Percentiles rank a stretch among this genome's conserved stretches.
These are phyloP conservation scores for Alfaro cultratus DNA, from an alignment of 2,797 vertebrate species.

Conservation along the genomic window DNA sequence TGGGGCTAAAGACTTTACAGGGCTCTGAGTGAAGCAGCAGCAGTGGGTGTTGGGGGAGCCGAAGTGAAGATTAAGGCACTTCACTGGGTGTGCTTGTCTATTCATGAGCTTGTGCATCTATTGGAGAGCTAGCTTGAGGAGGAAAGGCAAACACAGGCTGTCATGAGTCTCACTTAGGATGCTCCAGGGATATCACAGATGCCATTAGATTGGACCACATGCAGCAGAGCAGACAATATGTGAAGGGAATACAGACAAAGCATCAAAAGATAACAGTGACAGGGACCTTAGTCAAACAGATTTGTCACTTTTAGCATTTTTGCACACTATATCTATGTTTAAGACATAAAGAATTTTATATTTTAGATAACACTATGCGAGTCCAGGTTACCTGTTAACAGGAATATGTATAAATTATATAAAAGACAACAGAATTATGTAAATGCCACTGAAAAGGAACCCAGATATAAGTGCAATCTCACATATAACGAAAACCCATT, in stretches of 20 bases:
- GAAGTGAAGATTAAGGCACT: slow-evolving; percentile 50
- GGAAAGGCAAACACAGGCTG: slow-evolving; percentile 46
- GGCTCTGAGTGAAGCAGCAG: slow-evolving; percentile 51
- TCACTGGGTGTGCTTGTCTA: slow-evolving; percentile 22
- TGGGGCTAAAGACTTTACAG: slow-evolving; percentile 63
- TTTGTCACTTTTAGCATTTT: slow-evolving; percentile 38
- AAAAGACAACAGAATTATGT: neutral
- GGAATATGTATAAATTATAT: neutral
- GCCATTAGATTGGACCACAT: slow-evolving; percentile 49
- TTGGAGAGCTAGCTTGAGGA: slow-evolving; percentile 24
- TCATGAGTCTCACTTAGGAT: slow-evolving; percentile 53
- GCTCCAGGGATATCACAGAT: slow-evolving; percentile 61
- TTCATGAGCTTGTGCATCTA: slow-evolving; percentile 14
- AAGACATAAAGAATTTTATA: slow-evolving; percentile 14
- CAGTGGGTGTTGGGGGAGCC: slow-evolving; percentile 27
- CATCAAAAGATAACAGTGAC: slow-evolving; percentile 25
- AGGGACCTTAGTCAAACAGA: slow-evolving; percentile 33
- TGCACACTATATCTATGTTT: slow-evolving; percentile 14
- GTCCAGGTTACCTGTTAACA: slow-evolving; percentile 21
- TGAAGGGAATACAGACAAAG: slow-evolving; percentile 42
- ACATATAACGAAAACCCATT: slow-evolving; percentile 23
- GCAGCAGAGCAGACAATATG: slow-evolving; percentile 45
- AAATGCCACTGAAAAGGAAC: neutral
- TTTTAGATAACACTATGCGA: slow-evolving; percentile 22
- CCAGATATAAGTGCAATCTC: slow-evolving; percentile 3